Evolutionary conservation across 1,140 invertebrate genomes (phyloP).

Genomic region (Bilobella aurantiaca): DNA sequence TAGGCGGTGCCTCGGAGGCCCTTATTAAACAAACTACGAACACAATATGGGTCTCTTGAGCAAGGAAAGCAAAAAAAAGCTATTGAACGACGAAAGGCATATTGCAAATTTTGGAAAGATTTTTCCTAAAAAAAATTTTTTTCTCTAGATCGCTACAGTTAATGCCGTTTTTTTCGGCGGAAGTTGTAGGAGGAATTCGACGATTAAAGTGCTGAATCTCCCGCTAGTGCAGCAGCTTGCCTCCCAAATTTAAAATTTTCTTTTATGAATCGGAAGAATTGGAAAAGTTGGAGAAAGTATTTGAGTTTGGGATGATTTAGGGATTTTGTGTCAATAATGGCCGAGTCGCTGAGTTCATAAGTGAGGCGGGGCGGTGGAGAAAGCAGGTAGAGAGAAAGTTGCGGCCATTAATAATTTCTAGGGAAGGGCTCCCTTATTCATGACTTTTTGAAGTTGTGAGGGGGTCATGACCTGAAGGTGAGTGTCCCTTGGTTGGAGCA

Average conservation of each 20-base stretch:
- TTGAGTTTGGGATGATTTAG: conserved; percentile 5
- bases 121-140: not conserved
- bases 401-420: no score
- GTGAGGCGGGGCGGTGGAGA: no score
- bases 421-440: no score
- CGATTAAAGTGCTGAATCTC: not conserved
- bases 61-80: not conserved
- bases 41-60: no score
- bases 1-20: no score
- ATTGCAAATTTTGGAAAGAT: not conserved
- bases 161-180: not conserved
- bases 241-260: not conserved
- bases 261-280: not conserved
- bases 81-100: not conserved
- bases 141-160: not conserved
- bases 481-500: no score
- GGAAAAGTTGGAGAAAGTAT: conserved; percentile 3
- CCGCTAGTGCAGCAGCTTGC: not conserved
- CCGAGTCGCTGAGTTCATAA: no score
- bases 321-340: no score
- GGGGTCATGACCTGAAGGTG: no score
- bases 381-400: no score
- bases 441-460: no score
- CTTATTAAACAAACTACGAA: no score
- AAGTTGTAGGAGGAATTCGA: not conserved